Conservation (phyloP, 2,797 vertebrate species). For the Iguana delicatissima region DNA sequence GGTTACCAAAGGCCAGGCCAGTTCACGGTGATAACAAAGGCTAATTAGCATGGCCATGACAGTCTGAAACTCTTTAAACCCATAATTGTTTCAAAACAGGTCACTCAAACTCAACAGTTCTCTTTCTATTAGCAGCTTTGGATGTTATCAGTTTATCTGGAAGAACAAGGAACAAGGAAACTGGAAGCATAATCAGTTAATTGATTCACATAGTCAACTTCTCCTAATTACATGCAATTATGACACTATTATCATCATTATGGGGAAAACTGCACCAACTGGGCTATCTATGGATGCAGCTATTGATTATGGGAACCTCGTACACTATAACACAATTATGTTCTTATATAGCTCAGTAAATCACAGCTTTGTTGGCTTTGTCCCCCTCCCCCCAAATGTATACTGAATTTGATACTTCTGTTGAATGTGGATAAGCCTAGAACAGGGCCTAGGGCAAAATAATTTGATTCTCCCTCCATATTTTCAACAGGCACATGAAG, state of each 20-base stretch:
- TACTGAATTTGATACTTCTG: background rate
- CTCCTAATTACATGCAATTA: background rate
- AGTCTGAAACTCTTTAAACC: background rate
- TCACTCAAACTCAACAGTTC: background rate
- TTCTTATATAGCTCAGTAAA: background rate
- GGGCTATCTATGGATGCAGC: background rate
- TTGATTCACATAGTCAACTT: background rate
- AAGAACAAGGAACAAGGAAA: conserved; percentile 5
- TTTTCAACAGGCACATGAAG: background rate
- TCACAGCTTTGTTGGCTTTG: background rate
- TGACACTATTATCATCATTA: background rate
- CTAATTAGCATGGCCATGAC: background rate
- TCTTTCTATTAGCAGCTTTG: background rate
- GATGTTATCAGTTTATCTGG: background rate
- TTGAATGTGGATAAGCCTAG: background rate
- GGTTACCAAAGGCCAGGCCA: too few species aligned
- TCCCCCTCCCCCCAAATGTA: background rate
- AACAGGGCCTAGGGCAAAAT: background rate
- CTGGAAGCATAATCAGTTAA: background rate
- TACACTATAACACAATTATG: background rate
- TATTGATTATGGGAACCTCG: background rate
- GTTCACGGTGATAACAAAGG: too few species aligned
- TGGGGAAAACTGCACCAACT: background rate
- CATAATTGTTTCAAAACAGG: conserved; percentile 4
- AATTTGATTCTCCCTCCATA: background rate